Conservation (phyloP, 2,113 vertebrate species). For the Acanthochromis polyacanthus region DNA sequence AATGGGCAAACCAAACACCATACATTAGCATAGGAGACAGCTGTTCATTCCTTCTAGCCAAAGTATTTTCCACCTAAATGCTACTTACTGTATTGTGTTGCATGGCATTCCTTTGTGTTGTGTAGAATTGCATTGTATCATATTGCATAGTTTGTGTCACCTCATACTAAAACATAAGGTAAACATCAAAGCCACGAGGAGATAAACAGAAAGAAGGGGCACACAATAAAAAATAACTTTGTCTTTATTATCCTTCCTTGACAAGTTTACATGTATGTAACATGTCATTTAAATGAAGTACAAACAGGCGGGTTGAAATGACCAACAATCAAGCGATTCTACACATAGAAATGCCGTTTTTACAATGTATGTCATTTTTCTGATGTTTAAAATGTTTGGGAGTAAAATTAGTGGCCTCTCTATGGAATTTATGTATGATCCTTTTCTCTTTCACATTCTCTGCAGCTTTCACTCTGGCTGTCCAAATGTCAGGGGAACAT, state of each 20-base stretch:
- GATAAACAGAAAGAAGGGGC: not conserved
- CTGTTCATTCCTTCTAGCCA: not conserved
- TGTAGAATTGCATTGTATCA: not conserved
- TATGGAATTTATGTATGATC: constrained; percentile 46
- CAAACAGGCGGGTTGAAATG: not conserved
- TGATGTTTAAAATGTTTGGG: constrained; percentile 5
- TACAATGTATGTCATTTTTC: constrained; percentile 9
- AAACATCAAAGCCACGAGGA: not conserved
- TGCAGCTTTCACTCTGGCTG: constrained; percentile 40
- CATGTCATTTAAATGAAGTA: not conserved
- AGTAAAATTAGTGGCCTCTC: constrained; percentile 16
- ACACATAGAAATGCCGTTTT: not conserved
- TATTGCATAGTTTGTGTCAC: not conserved
- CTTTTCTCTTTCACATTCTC: constrained; percentile 41
- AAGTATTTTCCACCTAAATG: not conserved
- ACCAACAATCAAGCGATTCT: not conserved
- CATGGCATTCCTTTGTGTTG: not conserved
- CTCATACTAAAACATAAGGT: not conserved
- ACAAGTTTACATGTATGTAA: no score
- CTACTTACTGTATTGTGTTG: not conserved
- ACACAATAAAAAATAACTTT: not conserved
- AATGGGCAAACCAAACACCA: not conserved
- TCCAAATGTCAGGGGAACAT: constrained; percentile 67
- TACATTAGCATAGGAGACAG: not conserved
- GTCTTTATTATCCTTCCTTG: no score